Evolutionary conservation across 1,140 invertebrate genomes (phyloP), one percentile per base, ranked within the genome.

Genomic region (Penaeus indicus): DNA sequence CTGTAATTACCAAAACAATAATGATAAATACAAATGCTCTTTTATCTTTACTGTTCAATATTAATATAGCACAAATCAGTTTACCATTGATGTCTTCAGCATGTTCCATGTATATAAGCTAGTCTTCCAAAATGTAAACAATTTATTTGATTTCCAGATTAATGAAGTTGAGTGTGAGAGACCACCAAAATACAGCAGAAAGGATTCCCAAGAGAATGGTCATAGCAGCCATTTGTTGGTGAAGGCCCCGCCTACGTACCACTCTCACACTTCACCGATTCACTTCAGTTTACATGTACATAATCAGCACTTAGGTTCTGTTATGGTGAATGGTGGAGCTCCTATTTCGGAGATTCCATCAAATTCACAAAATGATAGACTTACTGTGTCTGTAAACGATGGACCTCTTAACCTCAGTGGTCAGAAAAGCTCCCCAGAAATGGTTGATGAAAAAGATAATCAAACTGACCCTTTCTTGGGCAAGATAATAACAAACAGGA

Each of bases 401-500:
- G 61, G 18, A 5, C 84, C 84, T 19, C 61, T 86, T 10, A 86
- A 86, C 77, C 75, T 86, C 10, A 86, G 69, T 22, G 69, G 84
- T 3, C 22, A 32, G 32, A 54, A 22, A 21, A 62, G 27, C 25
- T 32, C 62, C 7, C 47, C n/a, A n/a, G 32, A 32, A 10, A 64
- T 60, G 16, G 21, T 4, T 13, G 67, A 54, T 0, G 67, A 78
- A 8, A 19, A 27, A 7, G 27, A 27, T 32, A 54, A 77, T 2
- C 27, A 32, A 10, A 19, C 60, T 2, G 87, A 88, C 27, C 87
- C 87, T 13, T 88, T 88, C 47, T 78, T 88, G 5, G 87, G 87
- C 0, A 88, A 88, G 47, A 88, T 88, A 67, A 18, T 79, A 54
- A 88, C 87, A 19, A 88, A 84, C 25, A 69, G 87, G 19, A 84